A percentile compares a stretch with the other conserved stretches of the same genome.
phyloP scores from a whole-genome alignment of 2,113 vertebrate genomes.

The Grus americana region DNA sequence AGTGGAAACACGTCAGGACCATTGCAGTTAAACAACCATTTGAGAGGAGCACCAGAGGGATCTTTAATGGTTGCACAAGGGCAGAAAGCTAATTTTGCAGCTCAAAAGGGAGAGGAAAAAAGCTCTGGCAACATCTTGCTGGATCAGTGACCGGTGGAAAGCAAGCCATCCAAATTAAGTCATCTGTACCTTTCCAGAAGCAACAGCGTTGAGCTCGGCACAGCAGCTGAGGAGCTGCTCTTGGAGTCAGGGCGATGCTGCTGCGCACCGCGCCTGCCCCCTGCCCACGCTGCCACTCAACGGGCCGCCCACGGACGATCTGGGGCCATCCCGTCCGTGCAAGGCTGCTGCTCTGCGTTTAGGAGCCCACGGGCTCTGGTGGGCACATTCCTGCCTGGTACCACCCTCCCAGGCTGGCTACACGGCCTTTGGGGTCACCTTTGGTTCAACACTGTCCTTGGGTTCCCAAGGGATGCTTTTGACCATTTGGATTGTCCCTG shows the following conservation, averaged over 20 bases:
- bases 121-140: background rate
- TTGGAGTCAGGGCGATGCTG: background rate
- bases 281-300: accelerated
- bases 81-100: background rate
- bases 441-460: too few relatives aligned
- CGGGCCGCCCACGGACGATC: accelerated
- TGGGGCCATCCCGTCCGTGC: background rate
- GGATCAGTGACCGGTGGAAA: background rate
- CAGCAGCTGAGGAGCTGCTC: background rate
- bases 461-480: background rate
- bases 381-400: background rate
- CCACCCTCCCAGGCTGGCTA: too few relatives aligned
- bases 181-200: background rate
- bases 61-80: background rate
- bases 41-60: background rate
- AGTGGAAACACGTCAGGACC: background rate
- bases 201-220: accelerated
- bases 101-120: background rate
- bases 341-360: background rate
- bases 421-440: background rate
- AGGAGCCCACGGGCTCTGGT: background rate
- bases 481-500: background rate
- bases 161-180: background rate
- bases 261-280: background rate
- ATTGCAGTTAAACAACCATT: background rate